Percentiles rank a stretch among this genome's conserved stretches.
phyloP scores from a whole-genome alignment of 2,113 vertebrate species.

The Hemiprocne comata region DNA sequence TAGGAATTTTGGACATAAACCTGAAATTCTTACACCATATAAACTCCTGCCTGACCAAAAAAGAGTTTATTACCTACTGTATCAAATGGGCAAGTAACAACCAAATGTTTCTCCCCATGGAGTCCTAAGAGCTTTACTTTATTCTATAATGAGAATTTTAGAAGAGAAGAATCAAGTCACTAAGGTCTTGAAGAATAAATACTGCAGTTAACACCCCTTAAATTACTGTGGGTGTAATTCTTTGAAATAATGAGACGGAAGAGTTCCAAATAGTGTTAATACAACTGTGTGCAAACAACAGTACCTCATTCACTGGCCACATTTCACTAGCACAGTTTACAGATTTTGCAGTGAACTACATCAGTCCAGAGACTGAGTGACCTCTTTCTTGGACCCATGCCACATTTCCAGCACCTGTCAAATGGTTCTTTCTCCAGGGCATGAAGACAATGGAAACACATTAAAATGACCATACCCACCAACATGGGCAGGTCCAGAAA shows the following conservation, averaged over 20 bases:
- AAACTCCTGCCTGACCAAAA: background rate
- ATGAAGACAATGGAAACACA: slow-evolving; percentile 6
- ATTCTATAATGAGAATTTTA: background rate
- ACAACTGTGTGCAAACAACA: background rate
- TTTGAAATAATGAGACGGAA: background rate
- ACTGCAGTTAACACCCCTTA: background rate
- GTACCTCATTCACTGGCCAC: background rate
- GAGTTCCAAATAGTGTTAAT: background rate
- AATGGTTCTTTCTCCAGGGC: slow-evolving; percentile 24
- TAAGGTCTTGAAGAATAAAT: background rate
- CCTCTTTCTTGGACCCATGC: background rate
- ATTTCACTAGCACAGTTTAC: background rate
- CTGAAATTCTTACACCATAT: background rate
- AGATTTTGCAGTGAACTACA: background rate
- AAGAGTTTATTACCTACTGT: background rate
- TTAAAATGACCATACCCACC: background rate
- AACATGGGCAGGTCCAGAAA: background rate
- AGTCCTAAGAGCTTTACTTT: background rate
- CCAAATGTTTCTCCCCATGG: background rate
- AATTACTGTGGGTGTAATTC: background rate
- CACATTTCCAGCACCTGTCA: slow-evolving; percentile 38
- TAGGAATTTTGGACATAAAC: background rate
- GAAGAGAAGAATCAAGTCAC: background rate
- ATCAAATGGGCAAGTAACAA: background rate
- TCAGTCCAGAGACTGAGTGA: background rate